Base-by-base conservation (phyloP, 37 sponge, comb jelly and placozoan genomes). In the Lycopodina hypogea region DNA sequence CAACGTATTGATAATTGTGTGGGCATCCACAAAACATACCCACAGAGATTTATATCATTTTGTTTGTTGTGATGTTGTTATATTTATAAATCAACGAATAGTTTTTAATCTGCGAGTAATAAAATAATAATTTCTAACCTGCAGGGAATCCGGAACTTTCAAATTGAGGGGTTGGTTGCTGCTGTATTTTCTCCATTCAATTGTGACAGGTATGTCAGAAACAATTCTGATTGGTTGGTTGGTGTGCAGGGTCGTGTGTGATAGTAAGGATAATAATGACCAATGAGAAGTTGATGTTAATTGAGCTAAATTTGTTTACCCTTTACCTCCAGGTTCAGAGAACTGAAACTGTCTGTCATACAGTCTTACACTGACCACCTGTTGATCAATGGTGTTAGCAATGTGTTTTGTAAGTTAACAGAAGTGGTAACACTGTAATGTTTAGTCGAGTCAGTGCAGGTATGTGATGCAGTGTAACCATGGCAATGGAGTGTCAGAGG, bases 331-430 rank as follows among this genome's bases (percentile, higher is more conserved):
- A 59, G 28, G 12, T 59, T 3, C 50, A 93, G 90, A 30, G 94
- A 93, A 45, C 26, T 93, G 52, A 93, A 93, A 39, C 52, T 86
- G 42, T 22, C 78, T 14, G 76, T 86, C 14, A 83, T 93, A 23
- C 30, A 40, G 26, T 18, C 29, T 12, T 93, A 93, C 61, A 84
- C 69, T 6, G 68, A 90, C 68, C 42, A 62, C 39, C 81, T 93
- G n/a, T 7, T 56, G 36, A 59, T 45, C 69, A 55, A 36, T 56
- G 91, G 87, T 29, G 90, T 89, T 18, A 36, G 63, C 1, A 68
- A 62, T 72, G 90, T 93, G 7, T 93, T 89, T 76, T 83, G 94
- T 93, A n/a, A 80, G 93, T n/a, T n/a, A n/a, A n/a, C n/a, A n/a
- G n/a, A n/a, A n/a, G n/a, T n/a, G n/a, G n/a, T 40, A 8, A 15